phyloP scores from a whole-genome alignment of 1,140 invertebrate species.

The Venturia canescens region DNA sequence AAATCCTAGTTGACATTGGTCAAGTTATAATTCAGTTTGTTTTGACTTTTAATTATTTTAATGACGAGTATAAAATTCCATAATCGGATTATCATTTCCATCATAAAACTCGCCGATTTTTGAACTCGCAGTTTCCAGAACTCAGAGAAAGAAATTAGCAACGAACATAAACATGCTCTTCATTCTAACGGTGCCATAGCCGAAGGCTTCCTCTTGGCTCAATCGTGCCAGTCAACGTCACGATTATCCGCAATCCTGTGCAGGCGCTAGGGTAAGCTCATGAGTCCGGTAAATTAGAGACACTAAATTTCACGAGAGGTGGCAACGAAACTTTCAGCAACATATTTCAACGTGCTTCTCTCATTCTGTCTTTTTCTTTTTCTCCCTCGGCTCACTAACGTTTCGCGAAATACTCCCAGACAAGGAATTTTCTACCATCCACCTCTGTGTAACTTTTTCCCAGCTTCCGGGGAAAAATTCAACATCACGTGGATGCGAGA shows the following conservation, averaged over 20 bases:
- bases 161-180: too few species aligned
- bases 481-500: not conserved
- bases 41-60: too few species aligned
- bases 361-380: not conserved
- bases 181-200: too few species aligned
- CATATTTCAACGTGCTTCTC: constrained; percentile 33
- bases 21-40: too few species aligned
- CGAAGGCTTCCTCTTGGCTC: not conserved
- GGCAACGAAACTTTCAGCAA: constrained; percentile 36
- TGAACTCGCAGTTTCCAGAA: too few species aligned
- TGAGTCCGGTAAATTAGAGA: constrained; percentile 44
- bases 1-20: too few species aligned
- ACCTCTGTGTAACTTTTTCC: not conserved
- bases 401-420: constrained; percentile 25
- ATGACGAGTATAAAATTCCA: not conserved
- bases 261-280: constrained; percentile 13
- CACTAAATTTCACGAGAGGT: constrained; percentile 30
- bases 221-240: constrained; percentile 8
- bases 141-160: too few species aligned
- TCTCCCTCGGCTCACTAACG: not conserved
- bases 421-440: not conserved
- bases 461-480: not conserved
- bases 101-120: too few species aligned
- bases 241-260: not conserved
- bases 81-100: too few species aligned